Percentiles rank a stretch among this genome's conserved stretches.
Conservation (phyloP, 2,113 vertebrate species). For the Macquaria australasica region DNA sequence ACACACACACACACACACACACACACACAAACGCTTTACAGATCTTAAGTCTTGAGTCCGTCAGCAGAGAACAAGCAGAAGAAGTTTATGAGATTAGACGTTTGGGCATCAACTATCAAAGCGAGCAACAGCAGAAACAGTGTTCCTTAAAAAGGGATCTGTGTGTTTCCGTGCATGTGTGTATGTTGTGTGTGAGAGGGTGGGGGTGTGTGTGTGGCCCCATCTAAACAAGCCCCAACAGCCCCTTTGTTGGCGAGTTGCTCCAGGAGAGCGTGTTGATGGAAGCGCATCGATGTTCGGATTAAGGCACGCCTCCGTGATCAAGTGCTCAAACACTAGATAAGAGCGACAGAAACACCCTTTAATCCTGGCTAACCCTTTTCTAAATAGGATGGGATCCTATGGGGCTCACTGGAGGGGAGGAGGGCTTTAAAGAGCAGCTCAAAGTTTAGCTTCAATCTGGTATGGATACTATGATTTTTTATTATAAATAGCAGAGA, state of each 20-base stretch:
- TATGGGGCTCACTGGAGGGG: conserved; percentile 48
- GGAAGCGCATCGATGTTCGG: conserved; percentile 94
- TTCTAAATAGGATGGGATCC: conserved; percentile 85
- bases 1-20: not conserved
- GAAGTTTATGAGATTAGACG: conserved; percentile 93
- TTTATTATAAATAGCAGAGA: not conserved
- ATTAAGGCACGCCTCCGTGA: conserved; percentile 96
- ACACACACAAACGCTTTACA: conserved; percentile 74
- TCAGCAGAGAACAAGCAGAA: conserved; percentile 75
- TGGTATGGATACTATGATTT: not conserved
- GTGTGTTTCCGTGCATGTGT: conserved; percentile 44
- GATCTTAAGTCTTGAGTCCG: conserved; percentile 80
- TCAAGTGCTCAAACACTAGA: conserved; percentile 96
- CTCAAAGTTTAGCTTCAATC: conserved; percentile 34
- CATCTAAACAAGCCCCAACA: conserved; percentile 88
- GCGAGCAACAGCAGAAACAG: conserved; percentile 88
- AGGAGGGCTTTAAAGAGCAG: conserved; percentile 55
- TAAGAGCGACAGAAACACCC: conserved; percentile 93
- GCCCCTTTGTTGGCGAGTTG: conserved; percentile 86
- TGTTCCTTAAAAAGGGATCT: conserved; percentile 89
- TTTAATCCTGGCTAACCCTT: conserved; percentile 93
- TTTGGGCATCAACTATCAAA: conserved; percentile 95
- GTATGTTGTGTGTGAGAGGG: not conserved
- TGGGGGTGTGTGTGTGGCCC: conserved; percentile 6
- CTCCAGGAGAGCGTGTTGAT: conserved; percentile 91